Base-by-base conservation (phyloP, 2,888 invertebrate species). In the Volucella inanis region DNA sequence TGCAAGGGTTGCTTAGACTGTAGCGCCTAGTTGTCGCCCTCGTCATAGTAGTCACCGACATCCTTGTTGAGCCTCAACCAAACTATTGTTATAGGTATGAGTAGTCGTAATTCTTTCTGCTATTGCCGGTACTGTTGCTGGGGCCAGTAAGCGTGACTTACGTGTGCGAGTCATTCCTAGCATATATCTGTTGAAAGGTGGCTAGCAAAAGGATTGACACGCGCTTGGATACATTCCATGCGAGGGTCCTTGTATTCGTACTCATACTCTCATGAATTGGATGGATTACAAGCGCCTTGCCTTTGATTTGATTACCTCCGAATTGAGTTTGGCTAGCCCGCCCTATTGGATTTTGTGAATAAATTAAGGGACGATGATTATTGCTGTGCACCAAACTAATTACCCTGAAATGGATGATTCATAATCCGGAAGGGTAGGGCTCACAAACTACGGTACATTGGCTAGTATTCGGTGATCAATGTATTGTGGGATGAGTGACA, bases 231-330 rank as follows among this genome's bases (percentile, higher is more conserved):
- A 31, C 50, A 10, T n/a, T 65, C 22, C 22, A 22, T 22, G 22
- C 3, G 22, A 22, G 22, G 3, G 22, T 22, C 3, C 3, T 22
- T 22, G 22, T 22, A 22, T 4, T 22, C 22, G 22, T 22, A 22
- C 22, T 22, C 4, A 22, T 22, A 3, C 22, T 22, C 22, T 22
- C 22, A 22, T 22, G 22, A 22, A 22, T 22, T 22, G 22, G 22
- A 22, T 55, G 12, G 65, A 31, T 67, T 45, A 54, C 72, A 71
- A 75, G 71, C 75, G 84, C 65, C 79, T 79, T 84, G 70, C 84
- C 75, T 84, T 71, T 84, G 84, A 84, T 84, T 84, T 84, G 79
- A 84, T 84, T 84, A 79, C 61, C 61, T 64, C 62, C 54, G 49
- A 79, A 79, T 65, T 49, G 75, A 75, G 55, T 75, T 83, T 38